Evolutionary conservation across 1,140 invertebrate species (phyloP), one percentile per base, ranked within the genome.

Genomic region (Dendrolimus punctatus): DNA sequence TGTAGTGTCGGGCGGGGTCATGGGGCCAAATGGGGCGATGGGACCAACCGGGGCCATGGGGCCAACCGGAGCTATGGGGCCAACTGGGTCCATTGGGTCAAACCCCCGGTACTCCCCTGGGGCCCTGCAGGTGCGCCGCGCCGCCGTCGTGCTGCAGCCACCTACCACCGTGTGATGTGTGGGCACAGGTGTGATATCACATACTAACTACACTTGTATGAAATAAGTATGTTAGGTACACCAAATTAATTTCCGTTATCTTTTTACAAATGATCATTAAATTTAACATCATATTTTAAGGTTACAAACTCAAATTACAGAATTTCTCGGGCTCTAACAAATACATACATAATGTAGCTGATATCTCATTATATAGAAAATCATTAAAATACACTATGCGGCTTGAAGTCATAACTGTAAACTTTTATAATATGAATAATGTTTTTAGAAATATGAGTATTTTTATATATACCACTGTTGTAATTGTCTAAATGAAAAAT

Each of bases 71-170:
- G 46, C 49, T 49, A 49, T 42, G 48, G 42, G 6, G 39, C 9
- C 39, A 10, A 10, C 41, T 4, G 46, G 41, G 42, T 38, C 6
- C 6, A 10, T 6, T 48, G 54, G 52, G 52, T 23, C 23, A 23
- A 23, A 23, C 50, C 23, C 66, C 46, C 70, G 72, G 40, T 88
- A 88, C 76, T 91, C 90, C 66, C 91, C 91, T 39, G 92, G 90
- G 74, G 92, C 92, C 77, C 92, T 93, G 90, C 93, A 93, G 91
- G 92, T 93, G 88, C 92, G 92, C 85, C 91, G 92, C 75, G 92
- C 92, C 72, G 91, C 92, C 73, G 92, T 93, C 88, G 91, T 93
- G 81, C 90, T 93, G 80, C 92, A 93, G 88, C 91, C 92, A 61
- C 92, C 92, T 82, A 93, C 92, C 89, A 92, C 91, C 88, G 92